Evolutionary conservation across 2,797 vertebrate genomes (phyloP).

Genomic region (Heterohyrax brucei): DNA sequence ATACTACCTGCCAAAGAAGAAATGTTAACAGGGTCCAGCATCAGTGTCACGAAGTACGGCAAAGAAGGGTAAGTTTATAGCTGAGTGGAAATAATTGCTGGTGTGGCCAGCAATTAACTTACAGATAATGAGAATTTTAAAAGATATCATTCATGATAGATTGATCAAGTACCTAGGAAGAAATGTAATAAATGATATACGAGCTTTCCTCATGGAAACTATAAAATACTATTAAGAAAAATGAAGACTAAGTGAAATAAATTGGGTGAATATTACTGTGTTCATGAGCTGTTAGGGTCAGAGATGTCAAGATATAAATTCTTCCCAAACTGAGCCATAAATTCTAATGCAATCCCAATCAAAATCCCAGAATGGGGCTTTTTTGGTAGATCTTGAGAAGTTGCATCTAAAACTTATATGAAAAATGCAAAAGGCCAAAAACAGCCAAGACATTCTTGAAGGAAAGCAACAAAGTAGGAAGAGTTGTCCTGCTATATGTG

Average conservation of each 20-base stretch:
- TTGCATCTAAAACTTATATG: neutral
- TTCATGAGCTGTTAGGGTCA: neutral
- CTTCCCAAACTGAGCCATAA: conserved; percentile 1
- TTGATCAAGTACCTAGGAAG: neutral
- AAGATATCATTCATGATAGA: conserved; percentile 28
- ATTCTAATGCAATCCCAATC: neutral
- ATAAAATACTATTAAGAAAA: conserved; percentile 33
- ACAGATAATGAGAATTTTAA: conserved; percentile 45
- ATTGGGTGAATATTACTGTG: neutral
- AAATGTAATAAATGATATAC: neutral
- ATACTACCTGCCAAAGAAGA: neutral
- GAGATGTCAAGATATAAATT: conserved; percentile 25
- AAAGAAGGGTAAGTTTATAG: conserved; percentile 17
- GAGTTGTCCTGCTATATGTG: neutral
- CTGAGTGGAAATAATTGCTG: neutral
- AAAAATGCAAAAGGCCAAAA: neutral
- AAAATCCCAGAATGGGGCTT: neutral
- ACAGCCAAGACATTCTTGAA: neutral
- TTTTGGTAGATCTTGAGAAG: neutral
- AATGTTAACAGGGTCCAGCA: conserved; percentile 18
- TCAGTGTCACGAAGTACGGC: neutral
- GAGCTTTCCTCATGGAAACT: neutral
- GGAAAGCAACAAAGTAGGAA: neutral
- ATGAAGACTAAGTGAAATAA: neutral
- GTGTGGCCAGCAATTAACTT: conserved; percentile 26